Evolutionary conservation across 1,140 invertebrate genomes (phyloP), one percentile per base, ranked within the genome.

Genomic region (Nasonia longicornis): DNA sequence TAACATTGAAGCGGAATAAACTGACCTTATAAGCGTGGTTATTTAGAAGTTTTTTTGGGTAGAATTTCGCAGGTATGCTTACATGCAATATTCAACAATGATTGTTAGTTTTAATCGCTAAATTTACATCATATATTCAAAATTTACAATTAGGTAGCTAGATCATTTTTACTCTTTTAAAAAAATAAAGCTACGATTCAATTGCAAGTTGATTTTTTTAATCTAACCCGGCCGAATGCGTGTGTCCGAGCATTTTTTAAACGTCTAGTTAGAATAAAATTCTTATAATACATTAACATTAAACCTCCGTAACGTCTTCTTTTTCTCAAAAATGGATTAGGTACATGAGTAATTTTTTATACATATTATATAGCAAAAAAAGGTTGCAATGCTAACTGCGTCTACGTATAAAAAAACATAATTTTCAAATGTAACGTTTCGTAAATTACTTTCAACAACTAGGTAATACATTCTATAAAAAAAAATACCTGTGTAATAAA

Each of bases 51-150:
- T 79, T 38, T 22, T 64, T 73, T 10, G 16, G 16, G 11, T 48
- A 69, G 42, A 35, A 74, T 12, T 74, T 69, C 75, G 8, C 79
- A 80, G 52, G 72, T 80, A 80, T 58, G 79, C 67, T 69, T 76
- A 38, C 31, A 31, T 42, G 26, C n/a, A 20, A 38, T 26, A 31
- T 26, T 67, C 22, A 67, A 29, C 66, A 67, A 8, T 67, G 29
- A 12, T 67, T 73, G 63, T 66, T 16, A 73, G 10, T 20, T 66
- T 66, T 66, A 31, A 58, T n/a, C 6, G 3, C 6, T 58, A 58
- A 74, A 67, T 67, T 58, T 58, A 38, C 12, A 70, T 38, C 26
- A 26, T 35, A 70, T 67, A 12, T 67, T 11, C 16, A 58, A 52
- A 79, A 79, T 79, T 72, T 72, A 79, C 35, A 42, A 66, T 64